These are phyloP conservation scores for Micrastur ruficollis DNA, from an alignment of 2,797 vertebrate genomes.

Conservation along the genomic window DNA sequence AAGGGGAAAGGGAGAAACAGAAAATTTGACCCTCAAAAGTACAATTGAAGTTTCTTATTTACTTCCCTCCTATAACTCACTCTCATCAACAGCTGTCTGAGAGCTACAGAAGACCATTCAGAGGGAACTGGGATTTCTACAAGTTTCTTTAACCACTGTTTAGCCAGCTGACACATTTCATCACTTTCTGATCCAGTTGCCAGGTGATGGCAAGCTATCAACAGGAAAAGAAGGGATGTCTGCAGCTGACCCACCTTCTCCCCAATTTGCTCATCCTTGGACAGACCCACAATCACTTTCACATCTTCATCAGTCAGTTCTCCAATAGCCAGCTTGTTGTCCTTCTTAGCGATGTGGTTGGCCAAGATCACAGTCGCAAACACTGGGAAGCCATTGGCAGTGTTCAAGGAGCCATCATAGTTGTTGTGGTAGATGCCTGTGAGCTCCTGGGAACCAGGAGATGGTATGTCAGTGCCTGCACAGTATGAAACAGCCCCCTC, in stretches of 20 bases:
- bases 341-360: slow-evolving; percentile 90
- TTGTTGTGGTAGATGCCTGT: slow-evolving; percentile 99
- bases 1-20: background rate
- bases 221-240: background rate
- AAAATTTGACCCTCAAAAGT: background rate
- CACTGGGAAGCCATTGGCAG: slow-evolving; percentile 92
- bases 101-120: background rate
- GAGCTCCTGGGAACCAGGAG: slow-evolving; percentile 82
- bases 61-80: background rate
- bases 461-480: background rate
- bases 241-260: slow-evolving; percentile 83
- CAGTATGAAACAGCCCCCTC: background rate
- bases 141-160: background rate
- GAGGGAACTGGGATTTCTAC: background rate
- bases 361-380: slow-evolving; percentile 96
- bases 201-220: background rate
- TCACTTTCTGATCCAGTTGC: background rate
- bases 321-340: slow-evolving; percentile 87
- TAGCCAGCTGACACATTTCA: background rate
- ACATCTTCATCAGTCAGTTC: slow-evolving; percentile 95
- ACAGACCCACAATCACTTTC: slow-evolving; percentile 88
- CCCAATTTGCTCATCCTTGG: slow-evolving; percentile 93
- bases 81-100: background rate
- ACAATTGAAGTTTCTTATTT: background rate
- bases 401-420: slow-evolving; percentile 95